phyloP scores from a whole-genome alignment of 2,113 vertebrate genomes.

The Elephantulus edwardii region DNA sequence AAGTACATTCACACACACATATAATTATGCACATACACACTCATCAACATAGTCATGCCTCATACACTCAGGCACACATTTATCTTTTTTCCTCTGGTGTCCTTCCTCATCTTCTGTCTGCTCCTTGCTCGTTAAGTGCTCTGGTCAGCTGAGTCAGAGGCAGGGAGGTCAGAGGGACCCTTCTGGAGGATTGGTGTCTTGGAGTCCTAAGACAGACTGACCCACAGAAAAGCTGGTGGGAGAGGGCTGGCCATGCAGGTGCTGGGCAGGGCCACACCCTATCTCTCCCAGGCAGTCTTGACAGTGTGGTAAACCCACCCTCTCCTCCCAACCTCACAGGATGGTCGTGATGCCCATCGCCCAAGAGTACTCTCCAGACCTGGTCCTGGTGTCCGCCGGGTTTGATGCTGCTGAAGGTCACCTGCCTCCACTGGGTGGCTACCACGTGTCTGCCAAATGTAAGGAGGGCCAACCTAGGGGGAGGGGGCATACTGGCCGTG shows the following conservation, averaged over 20 bases:
- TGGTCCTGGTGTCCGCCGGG: constrained; percentile 95
- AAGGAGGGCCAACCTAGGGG: constrained; percentile 76
- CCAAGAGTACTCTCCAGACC: constrained; percentile 92
- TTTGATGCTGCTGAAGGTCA: constrained; percentile 95
- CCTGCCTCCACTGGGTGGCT: constrained; percentile 89
- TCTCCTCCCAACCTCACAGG: constrained; percentile 78
- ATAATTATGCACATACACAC: too few species aligned
- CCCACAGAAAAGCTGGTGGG: neutral
- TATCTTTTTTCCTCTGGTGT: neutral
- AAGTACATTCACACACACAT: too few species aligned
- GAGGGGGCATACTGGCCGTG: neutral
- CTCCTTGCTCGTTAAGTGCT: neutral
- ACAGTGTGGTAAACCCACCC: neutral
- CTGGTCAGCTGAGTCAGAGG: neutral
- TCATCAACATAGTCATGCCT: neutral
- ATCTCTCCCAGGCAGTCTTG: neutral
- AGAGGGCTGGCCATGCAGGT: neutral
- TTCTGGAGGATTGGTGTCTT: neutral
- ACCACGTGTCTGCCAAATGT: constrained; percentile 97
- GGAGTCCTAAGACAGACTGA: neutral
- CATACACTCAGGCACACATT: too few species aligned
- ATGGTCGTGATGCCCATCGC: constrained; percentile 96
- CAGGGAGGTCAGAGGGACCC: neutral
- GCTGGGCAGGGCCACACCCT: neutral
- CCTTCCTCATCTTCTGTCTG: neutral